Evolutionary conservation across 2,113 vertebrate species (phyloP), one percentile per base, ranked within the genome.

Genomic region (Pelvicachromis taeniatus): DNA sequence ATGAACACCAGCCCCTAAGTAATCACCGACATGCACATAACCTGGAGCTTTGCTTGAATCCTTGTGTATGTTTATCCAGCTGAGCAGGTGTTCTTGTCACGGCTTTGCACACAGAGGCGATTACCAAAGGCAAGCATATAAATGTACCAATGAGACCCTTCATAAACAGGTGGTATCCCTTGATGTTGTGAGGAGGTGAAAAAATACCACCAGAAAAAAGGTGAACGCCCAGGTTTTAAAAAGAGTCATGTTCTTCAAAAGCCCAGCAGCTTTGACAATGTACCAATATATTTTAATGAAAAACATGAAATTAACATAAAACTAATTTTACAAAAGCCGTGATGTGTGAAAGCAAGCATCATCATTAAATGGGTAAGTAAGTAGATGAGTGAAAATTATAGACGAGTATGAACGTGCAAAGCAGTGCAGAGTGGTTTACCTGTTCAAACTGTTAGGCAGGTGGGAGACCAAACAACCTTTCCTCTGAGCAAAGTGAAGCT

Each of bases 1-100:
- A 55, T 50, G 59, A 89, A 77, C 77, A 82, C 35, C 70, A 59
- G 55, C 78, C 84, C 33, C 79, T 13, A 21, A 85, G 77, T 83
- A 78, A 84, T 81, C 79, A 89, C 80, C 70, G 65, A 58, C 75
- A 85, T 85, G n/a, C 77, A 84, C 65, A 77, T 10, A 78, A 79
- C 82, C 84, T 13, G 50, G 85, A 90, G 91, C 87, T 88, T 87
- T 77, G 53, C 78, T 88, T 48, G 54, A 84, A 84, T 45, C 81
- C 63, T 35, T 45, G 42, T 82, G 65, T 54, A 78, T 86, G 83
- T 91, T 88, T 45, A 85, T 78, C 73, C 88, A 87, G 77, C 13
- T 81, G 70, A 75, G 87, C 86, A 90, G 70, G 55, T 88, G 85
- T 61, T 85, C 40, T 45, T 85, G 83, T 87, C 82, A 79, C 29